Evolutionary conservation across 1,140 invertebrate species (phyloP).

Genomic region (Pollicipes pollicipes): DNA sequence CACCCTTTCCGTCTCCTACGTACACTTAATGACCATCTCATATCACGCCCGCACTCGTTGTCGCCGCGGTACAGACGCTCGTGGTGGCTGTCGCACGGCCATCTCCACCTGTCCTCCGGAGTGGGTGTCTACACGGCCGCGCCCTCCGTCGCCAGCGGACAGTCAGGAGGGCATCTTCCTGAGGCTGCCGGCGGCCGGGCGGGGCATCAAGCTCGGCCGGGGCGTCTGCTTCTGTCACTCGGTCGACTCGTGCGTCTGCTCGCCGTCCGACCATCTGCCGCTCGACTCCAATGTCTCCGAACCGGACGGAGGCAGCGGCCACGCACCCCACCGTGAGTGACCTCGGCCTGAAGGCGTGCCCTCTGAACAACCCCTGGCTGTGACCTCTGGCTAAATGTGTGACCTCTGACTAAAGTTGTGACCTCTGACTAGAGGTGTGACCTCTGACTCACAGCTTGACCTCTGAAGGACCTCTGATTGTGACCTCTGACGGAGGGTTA

Average conservation of each 20-base stretch:
- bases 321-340: too few relatives aligned
- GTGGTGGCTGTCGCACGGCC: too few relatives aligned
- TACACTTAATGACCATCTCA: slow-evolving; percentile 1
- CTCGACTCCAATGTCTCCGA: slow-evolving; percentile 11
- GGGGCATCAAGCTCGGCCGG: not conserved
- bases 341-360: too few relatives aligned
- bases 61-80: too few relatives aligned
- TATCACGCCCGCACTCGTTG: not conserved
- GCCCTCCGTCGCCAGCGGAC: slow-evolving; percentile 23
- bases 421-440: too few relatives aligned
- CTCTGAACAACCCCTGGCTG: too few relatives aligned
- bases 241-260: slow-evolving; percentile 9
- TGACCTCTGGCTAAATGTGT: too few relatives aligned
- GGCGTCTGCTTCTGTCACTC: slow-evolving; percentile 11
- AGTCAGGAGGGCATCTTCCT: slow-evolving; percentile 13
- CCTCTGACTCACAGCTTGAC: too few relatives aligned
- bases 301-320: not conserved
- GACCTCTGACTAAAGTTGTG: too few relatives aligned
- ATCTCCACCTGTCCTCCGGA: not conserved
- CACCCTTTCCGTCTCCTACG: not conserved
- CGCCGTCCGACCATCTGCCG: slow-evolving; percentile 4
- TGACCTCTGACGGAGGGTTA: too few relatives aligned
- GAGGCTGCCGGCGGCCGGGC: too few relatives aligned
- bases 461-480: too few relatives aligned
- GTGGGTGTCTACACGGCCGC: not conserved